Evolutionary conservation across 2,797 vertebrate genomes (phyloP), one percentile per base, ranked within the genome.

Genomic region (Ctenochaetus hawaiiensis): DNA sequence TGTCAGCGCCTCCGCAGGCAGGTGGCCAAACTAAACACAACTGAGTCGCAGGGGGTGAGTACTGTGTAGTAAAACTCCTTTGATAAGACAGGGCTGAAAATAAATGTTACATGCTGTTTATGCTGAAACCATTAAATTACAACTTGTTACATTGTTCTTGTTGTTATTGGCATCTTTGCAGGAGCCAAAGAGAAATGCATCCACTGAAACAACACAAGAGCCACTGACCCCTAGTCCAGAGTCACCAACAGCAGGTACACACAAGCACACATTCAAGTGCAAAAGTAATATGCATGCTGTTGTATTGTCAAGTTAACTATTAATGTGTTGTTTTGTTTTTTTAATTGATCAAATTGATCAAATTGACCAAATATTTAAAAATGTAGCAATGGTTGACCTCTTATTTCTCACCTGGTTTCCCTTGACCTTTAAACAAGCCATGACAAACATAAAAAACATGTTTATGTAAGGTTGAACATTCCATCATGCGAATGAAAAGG

Each of bases 1-100:
- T 99, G 98, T 79, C 98, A 99, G 90, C 96, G 96, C 67, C 96
- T 99, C 75, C 97, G 98, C 76, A 97, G 96, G 87, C 98, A 99
- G 95, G 96, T 99, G 72, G 96, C 95, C 81, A 98, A 96, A 86
- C 95, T 98, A 78, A 95, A 95, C 71, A 80, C 75, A 2, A 47
- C 80, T 2, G 97, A 98, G 66, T 94, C 92, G 17, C 97, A 94
- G 77, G 87, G 83, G 82, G 93, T 94, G 80, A 93, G 91, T 78
- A 26, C 41, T 41, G 9, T 30, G 37, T 2, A 22, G 52, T 14
- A 11, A 7, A 4, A 45, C 8, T 56, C 16, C 6, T 8, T 2
- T 14, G 22, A 53, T 37, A 16, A 57, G 5, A 58, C 43, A 12
- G 2, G n/a, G 1, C 11, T 41, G 16, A 43, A 39, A 22, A 63